Conservation (phyloP, 1,140 invertebrate species). For the Pemphigus obesinymphae region DNA sequence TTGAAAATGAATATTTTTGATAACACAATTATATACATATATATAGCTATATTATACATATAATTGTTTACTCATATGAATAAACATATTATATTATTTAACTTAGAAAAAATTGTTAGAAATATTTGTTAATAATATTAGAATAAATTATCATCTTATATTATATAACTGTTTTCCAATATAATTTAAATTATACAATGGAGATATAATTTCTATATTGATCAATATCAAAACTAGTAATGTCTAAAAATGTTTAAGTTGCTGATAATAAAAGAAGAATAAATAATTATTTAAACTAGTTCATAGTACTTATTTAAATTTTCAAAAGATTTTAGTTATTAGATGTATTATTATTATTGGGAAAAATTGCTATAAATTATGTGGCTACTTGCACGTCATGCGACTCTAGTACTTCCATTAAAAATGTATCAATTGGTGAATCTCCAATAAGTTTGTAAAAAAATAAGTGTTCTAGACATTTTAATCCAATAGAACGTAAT, state of each 20-base stretch:
- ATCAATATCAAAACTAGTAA: neutral
- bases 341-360: neutral
- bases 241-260: neutral
- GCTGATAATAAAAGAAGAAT: too few relatives aligned
- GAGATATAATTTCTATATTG: neutral
- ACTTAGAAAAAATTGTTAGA: too few relatives aligned
- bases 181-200: neutral
- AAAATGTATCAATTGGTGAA: constrained; percentile 64
- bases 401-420: constrained; percentile 65
- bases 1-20: too few relatives aligned
- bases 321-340: neutral
- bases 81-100: too few relatives aligned
- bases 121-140: too few relatives aligned
- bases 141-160: too few relatives aligned
- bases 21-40: too few relatives aligned
- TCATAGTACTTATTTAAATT: neutral
- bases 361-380: neutral
- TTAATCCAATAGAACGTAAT: constrained; percentile 89
- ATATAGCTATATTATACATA: too few relatives aligned
- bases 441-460: constrained; percentile 88
- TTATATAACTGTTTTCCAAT: too few relatives aligned
- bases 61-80: too few relatives aligned
- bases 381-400: constrained; percentile 51
- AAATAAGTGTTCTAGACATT: constrained; percentile 92
- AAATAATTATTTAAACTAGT: neutral